Conservation (phyloP, 2,888 invertebrate genomes). For the Drosophila diplacantha region DNA sequence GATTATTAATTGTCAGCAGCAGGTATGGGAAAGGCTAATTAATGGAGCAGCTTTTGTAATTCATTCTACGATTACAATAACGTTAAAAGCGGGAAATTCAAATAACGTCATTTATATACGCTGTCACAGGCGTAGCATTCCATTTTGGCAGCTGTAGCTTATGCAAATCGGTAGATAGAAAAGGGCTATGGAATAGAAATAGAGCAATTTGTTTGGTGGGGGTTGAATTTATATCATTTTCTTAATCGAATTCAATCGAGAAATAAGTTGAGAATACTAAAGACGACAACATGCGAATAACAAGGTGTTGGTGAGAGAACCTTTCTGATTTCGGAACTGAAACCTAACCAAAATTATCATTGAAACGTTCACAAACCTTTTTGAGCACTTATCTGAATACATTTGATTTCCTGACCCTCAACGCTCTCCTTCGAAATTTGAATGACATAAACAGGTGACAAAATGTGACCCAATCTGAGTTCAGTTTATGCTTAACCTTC, state of each 20-base stretch:
- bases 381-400: background rate
- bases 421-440: constrained; percentile 24
- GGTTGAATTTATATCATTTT: constrained; percentile 1
- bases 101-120: constrained; percentile 36
- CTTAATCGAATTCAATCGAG: background rate
- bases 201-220: background rate
- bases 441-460: constrained; percentile 43
- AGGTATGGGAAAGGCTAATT: constrained; percentile 51
- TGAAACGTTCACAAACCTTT: background rate
- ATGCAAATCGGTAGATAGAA: constrained; percentile 45
- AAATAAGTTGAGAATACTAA: background rate
- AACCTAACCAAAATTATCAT: too few species aligned
- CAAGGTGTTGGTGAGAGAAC: too few species aligned
- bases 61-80: background rate
- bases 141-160: constrained; percentile 59
- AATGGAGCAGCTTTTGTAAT: constrained; percentile 23
- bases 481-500: constrained; percentile 42
- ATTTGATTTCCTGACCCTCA: constrained; percentile 9
- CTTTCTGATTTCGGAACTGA: background rate
- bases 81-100: background rate
- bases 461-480: constrained; percentile 44
- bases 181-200: background rate
- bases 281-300: background rate
- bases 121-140: constrained; percentile 31
- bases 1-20: constrained; percentile 60